Evolutionary conservation across 2,113 vertebrate species (phyloP).

Genomic region (Dunckerocampus dactyliophorus): DNA sequence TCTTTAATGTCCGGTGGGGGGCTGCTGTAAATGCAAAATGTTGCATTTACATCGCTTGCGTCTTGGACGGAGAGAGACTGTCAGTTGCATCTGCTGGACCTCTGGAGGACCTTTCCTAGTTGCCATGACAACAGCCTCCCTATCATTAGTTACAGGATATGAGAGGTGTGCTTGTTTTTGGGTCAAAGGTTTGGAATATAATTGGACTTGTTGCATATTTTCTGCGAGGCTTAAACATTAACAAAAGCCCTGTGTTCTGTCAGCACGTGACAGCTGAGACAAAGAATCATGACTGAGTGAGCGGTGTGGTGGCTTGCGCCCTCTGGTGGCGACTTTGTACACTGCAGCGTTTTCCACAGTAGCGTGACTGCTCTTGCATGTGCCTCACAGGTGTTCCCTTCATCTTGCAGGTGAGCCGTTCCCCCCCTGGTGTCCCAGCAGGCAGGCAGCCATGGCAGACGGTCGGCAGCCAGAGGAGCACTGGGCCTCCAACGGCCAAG

Average conservation of each 20-base stretch:
- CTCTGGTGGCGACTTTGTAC: constrained; percentile 37
- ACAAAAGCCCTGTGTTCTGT: neutral
- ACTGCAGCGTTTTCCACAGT: neutral
- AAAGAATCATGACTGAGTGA: constrained; percentile 34
- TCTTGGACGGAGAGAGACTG: neutral
- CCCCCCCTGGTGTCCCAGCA: constrained; percentile 42
- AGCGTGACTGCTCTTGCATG: neutral
- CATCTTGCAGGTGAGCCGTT: constrained; percentile 32
- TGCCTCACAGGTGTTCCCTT: neutral
- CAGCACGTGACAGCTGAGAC: constrained; percentile 24
- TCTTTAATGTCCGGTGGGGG: too few relatives aligned
- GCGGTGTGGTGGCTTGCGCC: constrained; percentile 13
- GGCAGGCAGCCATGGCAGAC: constrained; percentile 67
- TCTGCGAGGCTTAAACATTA: neutral
- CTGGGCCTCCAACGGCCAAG: constrained; percentile 62
- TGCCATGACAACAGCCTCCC: constrained; percentile 50
- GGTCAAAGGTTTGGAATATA: neutral
- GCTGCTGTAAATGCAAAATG: neutral
- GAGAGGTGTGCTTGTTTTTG: constrained; percentile 31
- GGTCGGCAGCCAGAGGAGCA: constrained; percentile 62
- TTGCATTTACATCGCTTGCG: neutral
- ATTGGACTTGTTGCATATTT: neutral
- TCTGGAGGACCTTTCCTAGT: constrained; percentile 29
- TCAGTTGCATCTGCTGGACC: constrained; percentile 40
- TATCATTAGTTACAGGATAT: constrained; percentile 5